Conservation (phyloP, 2,797 vertebrate genomes). For the Pseudotriccus pelzelni region DNA sequence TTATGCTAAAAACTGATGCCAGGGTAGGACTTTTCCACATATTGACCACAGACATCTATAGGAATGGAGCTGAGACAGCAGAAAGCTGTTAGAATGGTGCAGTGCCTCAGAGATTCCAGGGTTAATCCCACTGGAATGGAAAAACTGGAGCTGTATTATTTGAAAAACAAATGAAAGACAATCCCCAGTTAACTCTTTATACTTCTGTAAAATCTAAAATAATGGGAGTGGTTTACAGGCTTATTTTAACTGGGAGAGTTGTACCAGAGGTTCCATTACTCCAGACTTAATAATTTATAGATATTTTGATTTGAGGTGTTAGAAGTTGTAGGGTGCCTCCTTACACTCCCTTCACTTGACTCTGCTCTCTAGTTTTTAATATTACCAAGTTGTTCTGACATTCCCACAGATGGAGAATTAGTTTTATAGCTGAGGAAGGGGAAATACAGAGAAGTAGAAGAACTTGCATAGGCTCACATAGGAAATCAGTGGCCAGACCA, state of each 20-base stretch:
- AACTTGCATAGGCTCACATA: neutral
- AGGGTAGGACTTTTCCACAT: neutral
- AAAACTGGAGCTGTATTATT: conserved; percentile 4
- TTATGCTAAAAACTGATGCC: neutral
- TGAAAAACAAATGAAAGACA: conserved; percentile 15
- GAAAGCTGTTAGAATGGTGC: conserved; percentile 1
- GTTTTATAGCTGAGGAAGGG: neutral
- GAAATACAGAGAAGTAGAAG: neutral
- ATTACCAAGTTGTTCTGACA: neutral
- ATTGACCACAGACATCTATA: neutral
- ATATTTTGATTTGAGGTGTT: neutral
- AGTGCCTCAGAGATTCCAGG: conserved; percentile 20
- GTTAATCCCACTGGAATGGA: conserved; percentile 8
- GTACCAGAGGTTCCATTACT: neutral
- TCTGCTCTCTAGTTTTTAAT: neutral
- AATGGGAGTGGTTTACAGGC: neutral
- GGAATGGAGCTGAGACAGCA: conserved; percentile 23
- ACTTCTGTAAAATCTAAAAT: neutral
- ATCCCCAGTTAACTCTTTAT: neutral
- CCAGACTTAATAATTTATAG: neutral
- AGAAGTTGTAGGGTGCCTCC: neutral
- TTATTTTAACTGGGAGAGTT: neutral
- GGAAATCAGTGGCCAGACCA: neutral
- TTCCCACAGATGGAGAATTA: neutral
- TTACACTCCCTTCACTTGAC: neutral